Percentiles rank a stretch among this genome's conserved stretches.
Evolutionary conservation across 2,797 vertebrate genomes (phyloP).

Genomic region (Xyrichtys novacula): DNA sequence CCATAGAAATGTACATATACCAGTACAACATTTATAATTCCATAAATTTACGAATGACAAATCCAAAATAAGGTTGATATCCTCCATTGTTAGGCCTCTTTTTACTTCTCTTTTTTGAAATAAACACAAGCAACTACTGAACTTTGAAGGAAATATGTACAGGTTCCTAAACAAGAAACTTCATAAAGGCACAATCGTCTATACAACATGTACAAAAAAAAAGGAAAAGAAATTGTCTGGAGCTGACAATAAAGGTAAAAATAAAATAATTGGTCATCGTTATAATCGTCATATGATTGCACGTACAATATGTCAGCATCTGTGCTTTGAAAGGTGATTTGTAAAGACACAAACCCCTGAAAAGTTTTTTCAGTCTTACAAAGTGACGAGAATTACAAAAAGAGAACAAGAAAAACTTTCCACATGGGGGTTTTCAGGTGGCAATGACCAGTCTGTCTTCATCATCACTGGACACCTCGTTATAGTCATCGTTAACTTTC

Average conservation of each 20-base stretch:
- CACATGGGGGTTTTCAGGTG: conserved; percentile 81
- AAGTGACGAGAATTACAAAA: conserved; percentile 87
- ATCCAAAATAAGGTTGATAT: conserved; percentile 83
- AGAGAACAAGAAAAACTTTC: conserved; percentile 69
- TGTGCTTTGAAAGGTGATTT: conserved; percentile 96
- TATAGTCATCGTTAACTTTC: conserved; percentile 86
- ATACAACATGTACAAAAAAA: conserved; percentile 99
- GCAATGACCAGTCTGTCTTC: conserved; percentile 98
- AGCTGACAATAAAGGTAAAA: conserved; percentile 85
- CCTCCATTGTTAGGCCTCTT: conserved; percentile 65
- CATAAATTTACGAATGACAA: conserved; percentile 86
- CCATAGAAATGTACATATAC: conserved; percentile 98
- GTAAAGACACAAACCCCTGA: conserved; percentile 85
- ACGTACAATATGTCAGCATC: conserved; percentile 95
- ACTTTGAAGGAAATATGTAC: conserved; percentile 94
- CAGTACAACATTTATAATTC: conserved; percentile 95
- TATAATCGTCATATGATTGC: conserved; percentile 91
- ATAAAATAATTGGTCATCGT: conserved; percentile 92
- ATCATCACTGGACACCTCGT: conserved; percentile 94
- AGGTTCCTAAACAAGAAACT: conserved; percentile 95
- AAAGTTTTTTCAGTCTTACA: conserved; percentile 91
- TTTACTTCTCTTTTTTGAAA: conserved; percentile 80
- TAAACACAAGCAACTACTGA: conserved; percentile 94
- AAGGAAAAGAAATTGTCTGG: conserved; percentile 82
- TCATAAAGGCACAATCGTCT: conserved; percentile 99